Evolutionary conservation across 2,113 vertebrate species (phyloP).

Genomic region (Tupaia tana): DNA sequence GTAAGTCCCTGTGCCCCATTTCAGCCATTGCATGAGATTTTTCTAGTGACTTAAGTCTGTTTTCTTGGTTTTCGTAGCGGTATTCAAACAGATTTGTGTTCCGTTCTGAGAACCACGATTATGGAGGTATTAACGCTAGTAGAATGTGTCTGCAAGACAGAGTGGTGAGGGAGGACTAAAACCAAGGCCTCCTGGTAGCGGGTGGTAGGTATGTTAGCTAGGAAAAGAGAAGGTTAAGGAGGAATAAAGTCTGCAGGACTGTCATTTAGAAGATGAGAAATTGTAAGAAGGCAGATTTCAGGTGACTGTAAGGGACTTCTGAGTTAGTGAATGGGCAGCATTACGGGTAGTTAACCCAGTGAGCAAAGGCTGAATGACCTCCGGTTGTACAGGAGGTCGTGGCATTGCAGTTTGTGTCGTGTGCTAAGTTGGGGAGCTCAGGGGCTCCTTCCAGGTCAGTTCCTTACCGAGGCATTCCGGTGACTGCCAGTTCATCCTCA

Average conservation of each 20-base stretch:
- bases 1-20: background rate
- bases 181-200: background rate
- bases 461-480: background rate
- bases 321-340: background rate
- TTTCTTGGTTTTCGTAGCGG: background rate
- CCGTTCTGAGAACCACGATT: background rate
- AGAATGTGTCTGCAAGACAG: background rate
- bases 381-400: background rate
- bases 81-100: constrained; percentile 19
- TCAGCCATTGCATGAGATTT: background rate
- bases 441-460: background rate
- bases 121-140: constrained; percentile 18
- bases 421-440: background rate
- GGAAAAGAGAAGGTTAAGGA: background rate
- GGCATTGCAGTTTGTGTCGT: background rate
- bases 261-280: constrained; percentile 29
- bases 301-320: constrained; percentile 21
- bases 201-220: background rate
- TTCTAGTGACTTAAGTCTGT: constrained; percentile 21
- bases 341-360: background rate
- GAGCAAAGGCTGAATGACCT: background rate
- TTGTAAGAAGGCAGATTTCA: constrained; percentile 6
- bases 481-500: background rate
- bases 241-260: background rate
- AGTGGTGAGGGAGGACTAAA: background rate